Conservation (phyloP, 2,888 invertebrate genomes). For the Oligia strigilis region DNA sequence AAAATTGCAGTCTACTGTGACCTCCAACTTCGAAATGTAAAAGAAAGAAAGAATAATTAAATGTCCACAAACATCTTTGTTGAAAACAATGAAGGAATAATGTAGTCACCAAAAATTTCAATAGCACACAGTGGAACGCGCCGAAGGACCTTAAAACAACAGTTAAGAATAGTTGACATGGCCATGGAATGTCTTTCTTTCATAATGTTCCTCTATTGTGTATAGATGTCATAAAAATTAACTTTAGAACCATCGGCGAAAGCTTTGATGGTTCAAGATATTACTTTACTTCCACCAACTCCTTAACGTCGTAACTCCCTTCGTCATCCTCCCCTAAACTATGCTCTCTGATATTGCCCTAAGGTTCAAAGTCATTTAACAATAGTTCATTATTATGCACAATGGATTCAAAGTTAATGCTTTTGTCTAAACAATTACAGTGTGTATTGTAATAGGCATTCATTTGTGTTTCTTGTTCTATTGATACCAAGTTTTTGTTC, state of each 20-base stretch:
- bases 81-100: slow-evolving; percentile 73
- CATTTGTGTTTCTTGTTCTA: slow-evolving; percentile 89
- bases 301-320: slow-evolving; percentile 60
- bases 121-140: slow-evolving; percentile 71
- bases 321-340: slow-evolving; percentile 23
- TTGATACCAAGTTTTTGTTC: slow-evolving; percentile 86
- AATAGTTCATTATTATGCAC: slow-evolving; percentile 61
- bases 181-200: slow-evolving; percentile 83
- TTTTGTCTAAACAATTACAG: slow-evolving; percentile 90
- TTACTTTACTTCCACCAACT: slow-evolving; percentile 64
- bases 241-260: slow-evolving; percentile 86
- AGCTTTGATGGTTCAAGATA: slow-evolving; percentile 87
- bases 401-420: slow-evolving; percentile 66
- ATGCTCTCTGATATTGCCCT: slow-evolving; percentile 1
- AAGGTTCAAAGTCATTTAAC: slow-evolving; percentile 61
- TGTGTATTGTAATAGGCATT: slow-evolving; percentile 87
- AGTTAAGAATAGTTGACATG: slow-evolving; percentile 78
- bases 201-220: slow-evolving; percentile 82
- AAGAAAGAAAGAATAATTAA: slow-evolving; percentile 70
- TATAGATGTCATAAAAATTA: slow-evolving; percentile 88
- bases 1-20: slow-evolving; percentile 56
- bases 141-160: slow-evolving; percentile 77
- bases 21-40: slow-evolving; percentile 64
- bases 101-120: slow-evolving; percentile 70
- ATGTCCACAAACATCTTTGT: slow-evolving; percentile 80